Evolutionary conservation across 2,888 invertebrate species (phyloP).

Genomic region (Dryobota labecula): DNA sequence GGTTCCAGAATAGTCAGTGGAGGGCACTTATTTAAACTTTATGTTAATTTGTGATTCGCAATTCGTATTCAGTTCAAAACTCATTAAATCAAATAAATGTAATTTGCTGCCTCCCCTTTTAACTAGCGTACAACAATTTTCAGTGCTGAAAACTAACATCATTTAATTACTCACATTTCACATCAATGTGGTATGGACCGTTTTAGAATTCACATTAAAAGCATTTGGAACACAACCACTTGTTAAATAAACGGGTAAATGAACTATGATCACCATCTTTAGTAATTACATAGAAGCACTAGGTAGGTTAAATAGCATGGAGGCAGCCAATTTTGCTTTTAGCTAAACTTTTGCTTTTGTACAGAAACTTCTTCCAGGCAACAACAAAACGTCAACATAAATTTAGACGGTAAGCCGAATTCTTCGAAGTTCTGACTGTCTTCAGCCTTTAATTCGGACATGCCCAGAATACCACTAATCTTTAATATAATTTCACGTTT

Average conservation of each 20-base stretch:
- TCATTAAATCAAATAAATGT: slow-evolving; percentile 27
- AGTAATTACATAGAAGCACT: not conserved
- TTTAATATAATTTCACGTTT: not conserved
- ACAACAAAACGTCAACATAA: not conserved
- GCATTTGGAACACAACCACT: not conserved
- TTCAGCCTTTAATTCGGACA: not conserved
- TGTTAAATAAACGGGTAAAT: not conserved
- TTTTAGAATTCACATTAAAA: slow-evolving; percentile 14
- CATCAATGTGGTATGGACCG: not conserved
- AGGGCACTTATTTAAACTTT: no score
- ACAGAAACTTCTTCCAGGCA: not conserved
- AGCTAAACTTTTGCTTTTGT: not conserved
- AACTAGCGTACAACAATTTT: slow-evolving; percentile 2
- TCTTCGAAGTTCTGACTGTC: not conserved
- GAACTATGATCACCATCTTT: slow-evolving; percentile 1
- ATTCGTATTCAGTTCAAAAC: slow-evolving; percentile 24
- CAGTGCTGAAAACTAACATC: slow-evolving; percentile 26
- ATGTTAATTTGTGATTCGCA: slow-evolving; percentile 24
- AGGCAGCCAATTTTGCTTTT: not conserved
- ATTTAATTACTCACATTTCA: slow-evolving; percentile 13
- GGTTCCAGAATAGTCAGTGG: no score
- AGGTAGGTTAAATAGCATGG: not conserved
- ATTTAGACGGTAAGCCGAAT: not conserved
- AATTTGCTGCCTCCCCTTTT: slow-evolving; percentile 8
- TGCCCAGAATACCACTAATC: not conserved